Evolutionary conservation across 2,113 vertebrate genomes (phyloP), one percentile per base, ranked within the genome.

Genomic region (Pelecanoides urinatrix): DNA sequence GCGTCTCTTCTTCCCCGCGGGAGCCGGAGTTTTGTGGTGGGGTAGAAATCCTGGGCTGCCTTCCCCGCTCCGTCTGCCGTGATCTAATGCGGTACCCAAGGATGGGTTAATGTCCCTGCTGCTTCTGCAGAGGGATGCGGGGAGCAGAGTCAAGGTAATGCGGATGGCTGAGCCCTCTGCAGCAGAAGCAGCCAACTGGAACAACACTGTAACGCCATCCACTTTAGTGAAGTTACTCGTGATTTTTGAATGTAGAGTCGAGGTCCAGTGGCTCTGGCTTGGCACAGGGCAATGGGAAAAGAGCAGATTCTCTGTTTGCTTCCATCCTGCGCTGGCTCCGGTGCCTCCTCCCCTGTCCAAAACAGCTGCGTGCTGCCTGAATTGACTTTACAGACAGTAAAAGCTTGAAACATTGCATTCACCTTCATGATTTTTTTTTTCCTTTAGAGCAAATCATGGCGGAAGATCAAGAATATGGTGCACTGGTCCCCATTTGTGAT

Each of bases 381-480:
- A 94, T 29, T 72, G 77, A 85, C 74, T 97, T 91, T 79, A 58
- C 18, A 13, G 84, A 66, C 29, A 44, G 61, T 38, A 55, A 79
- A 88, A 76, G 38, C 80, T 85, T 91, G 81, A 95, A 87, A 58
- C 50, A 34, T 52, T 23, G 32, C 71, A 26, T 80, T 91, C 53
- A 86, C 47, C 66, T 40, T 77, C 36, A 13, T 85, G 9, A 14
- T 16, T 68, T 73, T 52, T 34, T 34, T 92, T 76, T 38, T 19
- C 88, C 80, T 75, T 65, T 90, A 99, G 99, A 99, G 99, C 98
- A 99, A 99, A 93, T 99, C 99, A 97, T 99, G 99, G 99, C 98
- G 99, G 98, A 99, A 99, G 97, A 99, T 99, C 97, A 99, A 99
- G 94, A 99, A 99, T 98, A 99, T 99, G 99, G 99, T 99, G 94